A percentile compares a stretch with the other conserved stretches of the same genome.
These are phyloP conservation scores for Percopsis transmontana DNA, from an alignment of 2,113 vertebrate species.

Conservation along the genomic window DNA sequence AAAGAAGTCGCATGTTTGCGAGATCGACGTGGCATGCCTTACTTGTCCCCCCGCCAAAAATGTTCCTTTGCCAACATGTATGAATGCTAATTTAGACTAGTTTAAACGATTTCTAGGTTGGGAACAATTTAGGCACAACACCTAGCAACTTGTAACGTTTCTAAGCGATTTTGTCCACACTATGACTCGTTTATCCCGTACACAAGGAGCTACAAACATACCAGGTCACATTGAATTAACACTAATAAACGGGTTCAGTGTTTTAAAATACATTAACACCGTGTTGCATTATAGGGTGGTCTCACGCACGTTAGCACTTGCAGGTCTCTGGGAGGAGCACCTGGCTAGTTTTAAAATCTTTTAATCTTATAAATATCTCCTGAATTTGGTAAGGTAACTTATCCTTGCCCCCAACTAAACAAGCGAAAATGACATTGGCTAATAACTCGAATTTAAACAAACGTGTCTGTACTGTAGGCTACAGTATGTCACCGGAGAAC, in stretches of 20 bases:
- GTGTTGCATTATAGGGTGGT: too few relatives aligned
- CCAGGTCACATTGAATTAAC: too few relatives aligned
- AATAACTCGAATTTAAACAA: neutral
- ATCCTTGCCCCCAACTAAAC: too few relatives aligned
- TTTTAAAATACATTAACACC: too few relatives aligned
- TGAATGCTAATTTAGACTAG: too few relatives aligned
- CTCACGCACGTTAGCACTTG: neutral
- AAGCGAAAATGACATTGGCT: too few relatives aligned
- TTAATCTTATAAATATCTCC: neutral
- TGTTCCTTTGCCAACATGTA: too few relatives aligned
- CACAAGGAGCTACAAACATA: conserved; percentile 7
- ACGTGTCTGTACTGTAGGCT: conserved; percentile 15
- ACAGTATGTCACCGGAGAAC: conserved; percentile 51
- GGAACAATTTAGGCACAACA: neutral
- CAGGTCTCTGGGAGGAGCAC: neutral
- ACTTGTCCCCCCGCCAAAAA: too few relatives aligned
- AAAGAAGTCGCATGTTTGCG: conserved; percentile 45
- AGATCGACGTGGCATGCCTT: neutral
- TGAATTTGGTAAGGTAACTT: too few relatives aligned
- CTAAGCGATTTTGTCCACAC: conserved; percentile 53
- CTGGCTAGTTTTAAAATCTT: neutral
- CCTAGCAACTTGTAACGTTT: conserved; percentile 53
- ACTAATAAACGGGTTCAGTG: too few relatives aligned
- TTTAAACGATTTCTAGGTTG: conserved; percentile 36
- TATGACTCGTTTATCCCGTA: conserved; percentile 11